Percentiles rank a stretch among this genome's conserved stretches.
These are phyloP conservation scores for Morone saxatilis DNA, from an alignment of 2,113 vertebrate genomes.

Conservation along the genomic window DNA sequence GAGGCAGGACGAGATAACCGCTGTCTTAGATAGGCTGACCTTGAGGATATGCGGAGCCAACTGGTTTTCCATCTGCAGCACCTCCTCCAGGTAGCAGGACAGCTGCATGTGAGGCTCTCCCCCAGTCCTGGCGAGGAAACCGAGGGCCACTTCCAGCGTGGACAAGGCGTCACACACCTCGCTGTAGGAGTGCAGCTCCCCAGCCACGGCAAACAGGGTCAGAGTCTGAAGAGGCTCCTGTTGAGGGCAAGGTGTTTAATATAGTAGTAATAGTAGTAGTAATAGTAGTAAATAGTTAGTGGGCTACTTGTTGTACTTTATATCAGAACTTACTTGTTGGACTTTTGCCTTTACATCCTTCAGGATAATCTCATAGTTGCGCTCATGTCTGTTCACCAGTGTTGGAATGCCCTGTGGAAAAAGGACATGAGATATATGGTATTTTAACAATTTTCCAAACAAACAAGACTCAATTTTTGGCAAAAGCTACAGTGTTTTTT, in stretches of 20 bases:
- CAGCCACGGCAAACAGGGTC: slow-evolving; percentile 80
- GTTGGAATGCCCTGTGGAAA: slow-evolving; percentile 91
- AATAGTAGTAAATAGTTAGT: too few relatives aligned
- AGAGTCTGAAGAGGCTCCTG: slow-evolving; percentile 87
- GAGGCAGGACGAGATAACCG: slow-evolving; percentile 12
- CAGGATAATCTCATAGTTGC: slow-evolving; percentile 92
- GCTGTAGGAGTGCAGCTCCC: slow-evolving; percentile 91
- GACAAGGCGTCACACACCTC: slow-evolving; percentile 93
- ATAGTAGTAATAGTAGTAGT: too few relatives aligned
- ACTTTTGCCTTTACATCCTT: slow-evolving; percentile 87
- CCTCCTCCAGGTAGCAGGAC: slow-evolving; percentile 85
- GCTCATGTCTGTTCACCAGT: slow-evolving; percentile 89
- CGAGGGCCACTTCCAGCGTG: slow-evolving; percentile 87
- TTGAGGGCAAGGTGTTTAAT: slow-evolving; percentile 13
- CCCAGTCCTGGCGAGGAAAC: slow-evolving; percentile 92
- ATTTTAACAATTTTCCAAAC: background rate
- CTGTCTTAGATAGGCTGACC: slow-evolving; percentile 80
- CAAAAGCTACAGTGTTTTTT: background rate
- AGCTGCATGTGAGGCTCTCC: slow-evolving; percentile 86
- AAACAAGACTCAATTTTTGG: background rate
- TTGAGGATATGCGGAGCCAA: slow-evolving; percentile 85
- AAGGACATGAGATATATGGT: background rate
- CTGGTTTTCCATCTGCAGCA: slow-evolving; percentile 91
- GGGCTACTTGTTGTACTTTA: background rate
- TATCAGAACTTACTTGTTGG: slow-evolving; percentile 85